These are phyloP conservation scores for Acromyrmex echinatior DNA, from an alignment of 1,140 invertebrate species.

Conservation along the genomic window DNA sequence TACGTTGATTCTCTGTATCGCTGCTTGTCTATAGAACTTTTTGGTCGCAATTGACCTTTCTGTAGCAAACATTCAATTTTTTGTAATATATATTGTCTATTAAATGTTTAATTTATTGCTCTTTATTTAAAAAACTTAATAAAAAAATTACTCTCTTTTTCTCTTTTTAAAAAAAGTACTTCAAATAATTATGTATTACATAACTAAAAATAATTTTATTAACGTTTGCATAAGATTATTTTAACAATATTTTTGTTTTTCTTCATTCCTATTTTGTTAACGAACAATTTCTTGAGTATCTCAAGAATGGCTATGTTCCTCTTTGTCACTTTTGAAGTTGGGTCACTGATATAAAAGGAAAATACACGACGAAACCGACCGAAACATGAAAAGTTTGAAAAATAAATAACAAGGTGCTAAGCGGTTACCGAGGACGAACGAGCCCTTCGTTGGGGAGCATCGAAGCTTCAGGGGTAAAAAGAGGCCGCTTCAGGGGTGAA, in stretches of 20 bases:
- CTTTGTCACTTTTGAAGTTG: background rate
- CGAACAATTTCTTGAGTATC: slow-evolving; percentile 1
- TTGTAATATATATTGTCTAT: background rate
- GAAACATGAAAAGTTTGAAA: slow-evolving; percentile 81
- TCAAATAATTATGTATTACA: background rate
- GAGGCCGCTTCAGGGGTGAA: slow-evolving; percentile 33
- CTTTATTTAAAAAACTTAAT: background rate
- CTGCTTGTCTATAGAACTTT: background rate
- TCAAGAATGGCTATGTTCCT: background rate
- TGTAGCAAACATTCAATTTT: background rate
- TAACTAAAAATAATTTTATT: background rate
- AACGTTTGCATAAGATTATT: background rate
- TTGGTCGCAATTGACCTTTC: background rate
- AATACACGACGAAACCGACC: background rate
- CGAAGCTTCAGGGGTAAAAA: slow-evolving; percentile 5
- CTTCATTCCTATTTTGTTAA: background rate
- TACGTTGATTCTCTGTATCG: background rate
- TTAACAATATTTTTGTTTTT: background rate
- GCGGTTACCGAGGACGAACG: slow-evolving; percentile 66
- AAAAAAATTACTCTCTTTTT: background rate
- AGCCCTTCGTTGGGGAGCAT: slow-evolving; percentile 55
- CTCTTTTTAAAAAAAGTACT: background rate
- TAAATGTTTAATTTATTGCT: too few relatives aligned
- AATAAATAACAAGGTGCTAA: slow-evolving; percentile 87
- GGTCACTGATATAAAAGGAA: slow-evolving; percentile 52